A percentile compares a stretch with the other conserved stretches of the same genome.
These are phyloP conservation scores for Lepidurus couesii DNA, from an alignment of 1,140 invertebrate species.

Conservation along the genomic window DNA sequence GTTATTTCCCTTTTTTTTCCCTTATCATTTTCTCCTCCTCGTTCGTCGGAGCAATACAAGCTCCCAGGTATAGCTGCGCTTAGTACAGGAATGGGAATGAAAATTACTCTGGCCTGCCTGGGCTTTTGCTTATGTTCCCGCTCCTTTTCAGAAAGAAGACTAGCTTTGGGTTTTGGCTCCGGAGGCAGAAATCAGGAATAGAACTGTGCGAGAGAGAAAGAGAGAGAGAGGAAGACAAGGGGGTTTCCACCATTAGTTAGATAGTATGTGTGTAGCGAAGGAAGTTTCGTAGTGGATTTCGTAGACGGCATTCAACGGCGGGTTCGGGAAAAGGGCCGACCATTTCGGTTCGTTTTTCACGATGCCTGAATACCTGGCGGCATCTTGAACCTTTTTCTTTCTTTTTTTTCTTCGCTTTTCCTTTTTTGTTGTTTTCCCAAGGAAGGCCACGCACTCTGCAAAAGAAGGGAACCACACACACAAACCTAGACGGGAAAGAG, in stretches of 20 bases:
- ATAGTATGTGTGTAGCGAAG: no score
- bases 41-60: not conserved
- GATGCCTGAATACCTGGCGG: slow-evolving; percentile 8
- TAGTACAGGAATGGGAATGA: slow-evolving; percentile 15
- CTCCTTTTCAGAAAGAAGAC: not conserved
- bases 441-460: not conserved
- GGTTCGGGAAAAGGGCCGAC: not conserved
- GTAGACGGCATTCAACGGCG: no score
- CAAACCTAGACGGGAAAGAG: slow-evolving; percentile 2
- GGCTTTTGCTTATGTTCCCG: not conserved
- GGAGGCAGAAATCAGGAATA: slow-evolving; percentile 18
- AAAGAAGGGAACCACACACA: not conserved
- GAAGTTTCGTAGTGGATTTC: no score
- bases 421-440: not conserved
- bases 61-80: not conserved
- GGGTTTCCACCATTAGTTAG: no score
- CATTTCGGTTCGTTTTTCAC: slow-evolving; percentile 19
- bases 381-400: not conserved
- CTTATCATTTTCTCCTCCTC: not conserved
- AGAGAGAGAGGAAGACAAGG: no score
- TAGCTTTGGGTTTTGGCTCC: not conserved
- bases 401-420: no score
- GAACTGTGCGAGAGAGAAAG: not conserved
- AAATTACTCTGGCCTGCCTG: not conserved
- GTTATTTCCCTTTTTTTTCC: no score